Evolutionary conservation across 1,140 invertebrate genomes (phyloP), one percentile per base, ranked within the genome.

Genomic region (Campoletis sonorensis): DNA sequence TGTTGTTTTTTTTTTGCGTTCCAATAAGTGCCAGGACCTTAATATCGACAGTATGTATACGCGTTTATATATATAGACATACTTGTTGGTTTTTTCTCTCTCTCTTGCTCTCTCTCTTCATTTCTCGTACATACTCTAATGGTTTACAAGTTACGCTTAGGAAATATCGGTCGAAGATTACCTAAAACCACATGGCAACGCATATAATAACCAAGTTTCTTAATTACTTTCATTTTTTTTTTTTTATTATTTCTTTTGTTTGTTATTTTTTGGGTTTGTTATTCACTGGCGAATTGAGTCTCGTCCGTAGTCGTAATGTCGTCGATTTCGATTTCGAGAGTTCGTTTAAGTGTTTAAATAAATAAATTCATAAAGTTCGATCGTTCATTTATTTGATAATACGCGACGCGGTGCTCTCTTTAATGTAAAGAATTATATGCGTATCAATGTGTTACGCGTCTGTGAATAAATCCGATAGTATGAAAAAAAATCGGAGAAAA

Each of bases 151-250:
- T 89, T 89, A 90, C 82, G 81, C 86, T 90, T 87, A 88, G 87
- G 86, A 89, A 85, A 86, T 88, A 88, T 88, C 84, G 85, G 83
- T 90, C 85, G 82, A 90, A 87, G 86, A 89, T 87, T 89, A 88
- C 85, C 86, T 91, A 90, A 89, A 86, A 89, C 82, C 86, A 87
- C 87, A 86, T 89, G 86, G 85, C 89, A 90, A 91, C 89, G 85
- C 86, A 88, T 90, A 79, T 79, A 75, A 58, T 73, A 90, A 90
- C 83, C 89, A 89, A 91, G 84, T 89, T 87, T 84, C 83, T 89
- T 87, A 88, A 89, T 91, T 91, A 91, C 90, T 91, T 91, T 91
- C 90, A 91, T 91, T 87, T 86, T 87, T 80, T 75, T 80, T 37
- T 79, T 5, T 45, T 91, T 91, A 90, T 89, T 91, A 90, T 91